phyloP scores from a whole-genome alignment of 2,888 invertebrate genomes.

The Andrena flavipes region DNA sequence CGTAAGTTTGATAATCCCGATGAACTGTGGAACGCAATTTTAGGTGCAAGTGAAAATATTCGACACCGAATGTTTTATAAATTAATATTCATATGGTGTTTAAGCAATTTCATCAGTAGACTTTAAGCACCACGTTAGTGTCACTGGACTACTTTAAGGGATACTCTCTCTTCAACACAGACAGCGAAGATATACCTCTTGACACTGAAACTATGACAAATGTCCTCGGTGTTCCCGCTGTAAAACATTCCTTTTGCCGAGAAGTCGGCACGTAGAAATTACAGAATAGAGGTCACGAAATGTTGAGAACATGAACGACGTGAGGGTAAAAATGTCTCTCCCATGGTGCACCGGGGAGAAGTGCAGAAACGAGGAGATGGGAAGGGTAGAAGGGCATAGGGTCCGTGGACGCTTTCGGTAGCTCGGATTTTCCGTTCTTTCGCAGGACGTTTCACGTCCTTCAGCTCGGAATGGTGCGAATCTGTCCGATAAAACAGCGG shows the following conservation, averaged over 20 bases:
- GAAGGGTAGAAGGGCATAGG: conserved; percentile 4
- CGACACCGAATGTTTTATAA: too few species aligned
- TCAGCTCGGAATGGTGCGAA: conserved; percentile 77
- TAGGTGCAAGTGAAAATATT: too few species aligned
- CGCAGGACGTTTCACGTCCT: conserved; percentile 67
- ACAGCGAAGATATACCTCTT: too few species aligned
- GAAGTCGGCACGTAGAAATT: not conserved
- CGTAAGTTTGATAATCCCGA: too few species aligned
- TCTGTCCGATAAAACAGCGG: conserved; percentile 83
- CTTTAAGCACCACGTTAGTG: too few species aligned
- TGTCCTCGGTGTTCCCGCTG: too few species aligned
- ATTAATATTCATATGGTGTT: too few species aligned
- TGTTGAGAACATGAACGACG: not conserved
- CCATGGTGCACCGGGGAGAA: not conserved
- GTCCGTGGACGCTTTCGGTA: conserved; percentile 40
- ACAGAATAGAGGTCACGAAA: not conserved
- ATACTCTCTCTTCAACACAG: too few species aligned
- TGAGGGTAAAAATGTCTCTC: not conserved
- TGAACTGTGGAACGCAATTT: too few species aligned
- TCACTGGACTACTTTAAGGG: too few species aligned
- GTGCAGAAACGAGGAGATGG: not conserved
- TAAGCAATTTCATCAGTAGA: too few species aligned
- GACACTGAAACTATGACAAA: too few species aligned
- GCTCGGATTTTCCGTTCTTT: conserved; percentile 66
- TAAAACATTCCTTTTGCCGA: not conserved